A percentile compares a stretch with the other conserved stretches of the same genome.
Conservation (phyloP, 2,113 vertebrate genomes). For the Gasterosteus aculeatus region DNA sequence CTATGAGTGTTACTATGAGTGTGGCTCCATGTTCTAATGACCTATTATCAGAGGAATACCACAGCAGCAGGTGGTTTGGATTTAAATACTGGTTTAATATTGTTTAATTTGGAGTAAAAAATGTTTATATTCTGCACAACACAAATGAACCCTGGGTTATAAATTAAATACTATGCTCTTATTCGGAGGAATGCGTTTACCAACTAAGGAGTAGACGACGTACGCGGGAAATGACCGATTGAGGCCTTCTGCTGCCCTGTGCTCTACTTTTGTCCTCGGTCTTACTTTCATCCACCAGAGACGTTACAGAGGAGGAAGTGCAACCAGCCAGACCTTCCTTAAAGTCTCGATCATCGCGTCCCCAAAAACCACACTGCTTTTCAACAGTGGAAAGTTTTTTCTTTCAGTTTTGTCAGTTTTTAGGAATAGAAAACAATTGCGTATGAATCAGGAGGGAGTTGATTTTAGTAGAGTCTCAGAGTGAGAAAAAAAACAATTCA, state of each 20-base stretch:
- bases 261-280: slow-evolving; percentile 23
- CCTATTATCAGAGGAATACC: not conserved
- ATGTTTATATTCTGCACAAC: not conserved
- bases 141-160: not conserved
- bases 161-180: not conserved
- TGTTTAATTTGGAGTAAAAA: not conserved
- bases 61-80: not conserved
- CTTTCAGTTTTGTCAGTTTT: too few species aligned
- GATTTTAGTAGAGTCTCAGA: too few species aligned
- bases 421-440: too few species aligned
- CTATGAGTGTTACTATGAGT: slow-evolving; percentile 19
- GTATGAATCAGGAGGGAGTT: too few species aligned
- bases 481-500: too few species aligned
- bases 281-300: slow-evolving; percentile 15
- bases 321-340: slow-evolving; percentile 2
- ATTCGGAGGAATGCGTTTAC: not conserved
- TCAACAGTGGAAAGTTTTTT: too few species aligned
- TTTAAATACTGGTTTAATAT: not conserved
- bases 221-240: slow-evolving; percentile 10
- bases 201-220: not conserved
- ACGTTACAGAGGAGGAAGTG: slow-evolving; percentile 46
- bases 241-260: not conserved
- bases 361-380: too few species aligned
- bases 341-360: too few species aligned
- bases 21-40: not conserved